phyloP scores from a whole-genome alignment of 2,888 invertebrate species.

The Luffia ferchaultella region DNA sequence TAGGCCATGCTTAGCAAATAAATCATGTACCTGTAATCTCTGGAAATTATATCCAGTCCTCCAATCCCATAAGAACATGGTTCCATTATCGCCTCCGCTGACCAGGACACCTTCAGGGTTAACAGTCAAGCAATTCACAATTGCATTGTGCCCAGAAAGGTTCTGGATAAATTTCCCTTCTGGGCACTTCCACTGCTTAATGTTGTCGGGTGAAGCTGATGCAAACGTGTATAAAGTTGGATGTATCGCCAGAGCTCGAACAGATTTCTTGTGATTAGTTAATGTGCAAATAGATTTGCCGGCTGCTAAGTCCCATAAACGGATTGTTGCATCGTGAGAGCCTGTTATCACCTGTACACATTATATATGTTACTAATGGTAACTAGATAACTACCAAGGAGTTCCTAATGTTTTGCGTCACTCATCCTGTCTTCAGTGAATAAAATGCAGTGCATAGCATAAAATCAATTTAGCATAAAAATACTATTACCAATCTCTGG shows the following conservation, averaged over 20 bases:
- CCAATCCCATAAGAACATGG: conserved; percentile 99
- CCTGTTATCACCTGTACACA: conserved; percentile 81
- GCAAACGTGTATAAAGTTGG: conserved; percentile 92
- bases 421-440: too few species aligned
- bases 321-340: conserved; percentile 95
- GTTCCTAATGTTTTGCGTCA: too few species aligned
- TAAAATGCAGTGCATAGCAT: too few species aligned
- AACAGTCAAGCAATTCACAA: conserved; percentile 95
- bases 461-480: too few species aligned
- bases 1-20: too few species aligned
- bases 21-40: conserved; percentile 74
- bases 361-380: too few species aligned
- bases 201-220: conserved; percentile 97
- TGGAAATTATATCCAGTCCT: conserved; percentile 99
- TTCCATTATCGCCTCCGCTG: conserved; percentile 98
- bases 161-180: conserved; percentile 98
- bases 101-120: conserved; percentile 96
- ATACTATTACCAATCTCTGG: too few species aligned
- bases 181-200: conserved; percentile 99
- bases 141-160: conserved; percentile 95
- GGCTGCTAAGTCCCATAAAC: conserved; percentile 97
- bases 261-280: conserved; percentile 98
- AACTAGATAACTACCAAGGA: too few species aligned
- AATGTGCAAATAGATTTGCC: conserved; percentile 94
- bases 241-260: conserved; percentile 79